These are phyloP conservation scores for Philereme transversata DNA, from an alignment of 2,888 invertebrate species.

Conservation along the genomic window DNA sequence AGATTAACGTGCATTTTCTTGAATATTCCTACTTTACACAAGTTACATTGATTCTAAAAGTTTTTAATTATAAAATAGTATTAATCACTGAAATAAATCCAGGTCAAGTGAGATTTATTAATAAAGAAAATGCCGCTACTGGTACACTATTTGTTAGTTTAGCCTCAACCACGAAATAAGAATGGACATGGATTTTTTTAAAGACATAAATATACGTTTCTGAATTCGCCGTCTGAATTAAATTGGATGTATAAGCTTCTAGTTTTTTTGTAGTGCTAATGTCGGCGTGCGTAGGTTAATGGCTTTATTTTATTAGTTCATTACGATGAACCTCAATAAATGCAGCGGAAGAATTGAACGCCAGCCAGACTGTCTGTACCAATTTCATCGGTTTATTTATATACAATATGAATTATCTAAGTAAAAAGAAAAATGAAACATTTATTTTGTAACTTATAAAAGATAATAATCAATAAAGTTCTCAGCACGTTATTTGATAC, in stretches of 20 bases:
- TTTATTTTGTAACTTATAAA: too few species aligned
- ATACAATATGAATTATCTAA: too few species aligned
- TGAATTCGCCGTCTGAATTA: not conserved
- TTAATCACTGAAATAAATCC: slow-evolving; percentile 10
- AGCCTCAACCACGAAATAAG: too few species aligned
- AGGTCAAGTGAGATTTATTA: slow-evolving; percentile 3
- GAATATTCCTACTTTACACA: not conserved
- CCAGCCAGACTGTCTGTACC: too few species aligned
- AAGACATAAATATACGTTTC: not conserved
- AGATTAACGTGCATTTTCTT: not conserved
- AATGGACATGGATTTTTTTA: too few species aligned
- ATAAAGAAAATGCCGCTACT: not conserved
- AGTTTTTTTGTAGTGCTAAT: not conserved
- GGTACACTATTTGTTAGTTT: too few species aligned
- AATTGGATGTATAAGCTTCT: not conserved
- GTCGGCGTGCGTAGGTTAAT: slow-evolving; percentile 5
- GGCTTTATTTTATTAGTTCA: slow-evolving; percentile 14
- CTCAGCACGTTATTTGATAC: too few species aligned
- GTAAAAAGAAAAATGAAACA: too few species aligned
- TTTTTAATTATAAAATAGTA: not conserved
- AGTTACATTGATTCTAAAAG: not conserved
- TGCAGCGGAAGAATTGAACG: too few species aligned
- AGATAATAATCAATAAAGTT: too few species aligned
- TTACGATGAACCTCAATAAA: too few species aligned
- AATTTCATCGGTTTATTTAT: too few species aligned